These are phyloP conservation scores for Neotoma lepida DNA, from an alignment of 2,113 vertebrate species.

Conservation along the genomic window DNA sequence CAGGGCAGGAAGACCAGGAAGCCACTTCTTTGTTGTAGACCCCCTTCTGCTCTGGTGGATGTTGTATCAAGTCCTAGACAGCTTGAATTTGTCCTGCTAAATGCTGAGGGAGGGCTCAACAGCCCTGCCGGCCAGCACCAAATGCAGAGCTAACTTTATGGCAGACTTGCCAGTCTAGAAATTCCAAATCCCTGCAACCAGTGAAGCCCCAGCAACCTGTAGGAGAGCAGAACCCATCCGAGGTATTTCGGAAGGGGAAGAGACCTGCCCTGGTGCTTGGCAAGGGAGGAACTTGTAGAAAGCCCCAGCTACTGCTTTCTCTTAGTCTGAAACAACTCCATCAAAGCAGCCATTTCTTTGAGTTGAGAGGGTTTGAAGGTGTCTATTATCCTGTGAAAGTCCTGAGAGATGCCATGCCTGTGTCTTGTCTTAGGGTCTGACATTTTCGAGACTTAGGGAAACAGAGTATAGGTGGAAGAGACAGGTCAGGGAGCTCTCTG, in stretches of 20 bases:
- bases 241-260: rapidly evolving
- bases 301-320: background rate
- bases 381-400: background rate
- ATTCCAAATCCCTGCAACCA: rapidly evolving
- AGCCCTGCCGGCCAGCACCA: background rate
- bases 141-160: background rate
- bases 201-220: background rate
- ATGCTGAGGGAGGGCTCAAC: background rate
- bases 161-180: background rate
- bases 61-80: background rate
- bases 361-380: background rate
- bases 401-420: background rate
- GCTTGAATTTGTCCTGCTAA: background rate
- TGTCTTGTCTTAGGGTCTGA: background rate
- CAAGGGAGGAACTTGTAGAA: background rate
- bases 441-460: background rate
- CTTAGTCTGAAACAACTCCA: background rate
- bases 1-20: background rate
- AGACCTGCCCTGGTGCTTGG: background rate
- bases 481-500: background rate
- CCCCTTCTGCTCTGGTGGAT: background rate
- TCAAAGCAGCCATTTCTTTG: background rate
- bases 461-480: background rate
- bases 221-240: background rate
- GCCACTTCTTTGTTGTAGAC: rapidly evolving